phyloP scores from a whole-genome alignment of 2,797 vertebrate species.

The Menidia menidia region DNA sequence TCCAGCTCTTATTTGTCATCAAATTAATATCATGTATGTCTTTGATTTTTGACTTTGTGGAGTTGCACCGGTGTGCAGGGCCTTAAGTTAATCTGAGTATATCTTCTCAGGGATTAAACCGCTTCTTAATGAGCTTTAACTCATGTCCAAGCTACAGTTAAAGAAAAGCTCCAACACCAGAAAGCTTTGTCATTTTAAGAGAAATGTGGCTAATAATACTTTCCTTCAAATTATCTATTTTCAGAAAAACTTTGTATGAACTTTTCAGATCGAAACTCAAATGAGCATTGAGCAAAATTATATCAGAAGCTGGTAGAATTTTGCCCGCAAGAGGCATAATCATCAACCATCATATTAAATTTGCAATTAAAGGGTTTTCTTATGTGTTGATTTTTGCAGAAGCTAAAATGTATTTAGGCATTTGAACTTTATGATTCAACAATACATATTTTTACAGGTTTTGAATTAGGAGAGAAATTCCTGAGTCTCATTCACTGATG shows the following conservation, averaged over 20 bases:
- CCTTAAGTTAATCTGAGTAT: slow-evolving; percentile 72
- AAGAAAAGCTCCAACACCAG: slow-evolving; percentile 43
- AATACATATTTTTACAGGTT: not conserved
- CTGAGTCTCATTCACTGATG: not conserved
- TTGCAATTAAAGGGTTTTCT: not conserved
- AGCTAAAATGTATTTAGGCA: not conserved
- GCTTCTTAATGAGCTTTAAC: slow-evolving; percentile 76
- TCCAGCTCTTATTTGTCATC: slow-evolving; percentile 6
- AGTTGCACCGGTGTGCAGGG: slow-evolving; percentile 45
- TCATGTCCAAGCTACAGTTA: slow-evolving; percentile 68
- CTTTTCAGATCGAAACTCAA: not conserved
- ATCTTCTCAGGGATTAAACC: slow-evolving; percentile 77
- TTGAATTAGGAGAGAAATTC: not conserved
- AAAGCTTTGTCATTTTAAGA: slow-evolving; percentile 22
- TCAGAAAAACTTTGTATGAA: not conserved
- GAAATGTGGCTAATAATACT: slow-evolving; percentile 20
- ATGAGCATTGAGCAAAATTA: not conserved
- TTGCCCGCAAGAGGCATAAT: not conserved
- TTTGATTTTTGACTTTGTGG: slow-evolving; percentile 63
- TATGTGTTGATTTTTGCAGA: not conserved
- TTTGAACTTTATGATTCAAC: not conserved
- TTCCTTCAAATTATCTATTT: not conserved
- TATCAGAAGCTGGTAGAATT: not conserved
- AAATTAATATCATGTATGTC: slow-evolving; percentile 15
- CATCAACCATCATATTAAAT: not conserved